A percentile compares a stretch with the other conserved stretches of the same genome.
phyloP scores from a whole-genome alignment of 2,888 invertebrate species.

The Drosophila maculinotata region DNA sequence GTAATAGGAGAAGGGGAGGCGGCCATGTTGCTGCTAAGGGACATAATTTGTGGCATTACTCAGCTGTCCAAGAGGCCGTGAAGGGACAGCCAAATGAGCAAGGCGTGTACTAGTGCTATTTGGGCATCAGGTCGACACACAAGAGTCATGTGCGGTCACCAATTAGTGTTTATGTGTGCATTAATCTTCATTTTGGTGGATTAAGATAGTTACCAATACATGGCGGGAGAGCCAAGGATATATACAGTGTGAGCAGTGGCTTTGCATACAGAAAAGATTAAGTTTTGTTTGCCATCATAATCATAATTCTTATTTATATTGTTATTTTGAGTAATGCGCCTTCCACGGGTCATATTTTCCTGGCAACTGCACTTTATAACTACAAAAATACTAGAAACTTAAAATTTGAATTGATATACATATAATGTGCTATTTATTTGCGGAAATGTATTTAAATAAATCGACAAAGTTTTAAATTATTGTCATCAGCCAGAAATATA shows the following conservation, averaged over 20 bases:
- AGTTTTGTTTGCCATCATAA: background rate
- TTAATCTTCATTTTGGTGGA: conserved; percentile 40
- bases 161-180: conserved; percentile 58
- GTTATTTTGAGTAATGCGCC: background rate
- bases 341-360: too few species aligned
- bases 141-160: conserved; percentile 37
- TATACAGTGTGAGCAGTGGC: background rate
- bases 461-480: too few species aligned
- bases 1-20: background rate
- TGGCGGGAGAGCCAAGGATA: background rate
- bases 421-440: too few species aligned
- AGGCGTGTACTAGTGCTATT: conserved; percentile 1
- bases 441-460: too few species aligned
- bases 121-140: conserved; percentile 11
- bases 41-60: conserved; percentile 57
- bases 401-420: too few species aligned
- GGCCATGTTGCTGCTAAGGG: too few species aligned
- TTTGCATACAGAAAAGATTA: background rate
- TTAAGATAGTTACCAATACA: background rate
- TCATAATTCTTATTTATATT: background rate
- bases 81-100: conserved; percentile 38
- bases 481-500: too few species aligned
- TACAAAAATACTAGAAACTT: too few species aligned
- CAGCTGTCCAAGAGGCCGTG: conserved; percentile 49
- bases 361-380: too few species aligned